Evolutionary conservation across 2,113 vertebrate species (phyloP), one percentile per base, ranked within the genome.

Genomic region (Alligator mississippiensis): DNA sequence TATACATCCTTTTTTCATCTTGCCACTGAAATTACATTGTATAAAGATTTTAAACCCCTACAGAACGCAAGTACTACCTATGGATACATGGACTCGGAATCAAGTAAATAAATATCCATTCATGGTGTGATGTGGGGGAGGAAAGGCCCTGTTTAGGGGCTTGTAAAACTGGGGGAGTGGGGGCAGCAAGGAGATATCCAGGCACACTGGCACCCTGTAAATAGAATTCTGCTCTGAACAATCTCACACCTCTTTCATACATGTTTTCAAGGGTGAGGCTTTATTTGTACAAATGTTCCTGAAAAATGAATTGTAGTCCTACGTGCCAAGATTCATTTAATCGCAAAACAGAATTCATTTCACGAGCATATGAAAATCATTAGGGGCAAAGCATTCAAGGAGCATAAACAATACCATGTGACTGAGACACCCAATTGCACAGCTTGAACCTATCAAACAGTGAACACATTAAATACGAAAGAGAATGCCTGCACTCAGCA

Each of bases 351-450:
- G 81, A 95, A 96, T 95, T 93, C 93, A 92, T 95, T 80, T 92
- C 84, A 92, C 1, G 0, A 64, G 75, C 94, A 96, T 94, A 93
- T 94, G 96, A 95, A 96, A 97, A 97, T 89, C 96, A 93, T 97
- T 96, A 96, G 47, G 80, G 82, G 87, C 70, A 95, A 93, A 97
- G 77, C 88, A 93, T 93, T 93, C 91, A 85, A 86, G 93, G 95
- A 96, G 93, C 76, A 95, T 93, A 97, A 96, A 96, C 95, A 96
- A 68, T 6, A 1, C 58, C 94, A 97, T 94, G 96, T 97, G 96
- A 95, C 93, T 95, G 87, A 95, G 91, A 89, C 70, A 95, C 88
- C 93, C 95, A 96, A 90, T 95, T 94, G 95, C 87, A 95, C 95
- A 97, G 94, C 90, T 94, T 96, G 93, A 94, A 93, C 70, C 85